Conservation (phyloP, 2,888 invertebrate species). For the Hesperia comma region DNA sequence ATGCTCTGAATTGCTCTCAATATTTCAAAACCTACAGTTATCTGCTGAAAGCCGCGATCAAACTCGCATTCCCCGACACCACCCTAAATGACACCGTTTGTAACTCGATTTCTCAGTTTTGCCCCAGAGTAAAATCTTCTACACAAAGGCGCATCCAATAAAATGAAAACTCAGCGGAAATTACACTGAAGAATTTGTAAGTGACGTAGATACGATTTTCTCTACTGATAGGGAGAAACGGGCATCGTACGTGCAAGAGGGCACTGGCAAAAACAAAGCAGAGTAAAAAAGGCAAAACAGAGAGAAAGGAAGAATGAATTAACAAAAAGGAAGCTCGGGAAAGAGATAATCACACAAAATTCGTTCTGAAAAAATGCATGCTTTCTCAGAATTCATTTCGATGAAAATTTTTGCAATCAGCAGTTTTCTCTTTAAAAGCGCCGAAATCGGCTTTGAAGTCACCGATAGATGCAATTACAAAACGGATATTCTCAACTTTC, state of each 20-base stretch:
- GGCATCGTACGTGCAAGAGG: not conserved
- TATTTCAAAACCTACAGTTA: not conserved
- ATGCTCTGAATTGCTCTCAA: not conserved
- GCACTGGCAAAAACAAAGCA: slow-evolving; percentile 1
- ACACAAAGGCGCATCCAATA: slow-evolving; percentile 10
- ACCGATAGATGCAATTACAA: not conserved
- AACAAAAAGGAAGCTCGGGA: not conserved
- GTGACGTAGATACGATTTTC: slow-evolving; percentile 6
- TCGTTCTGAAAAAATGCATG: not conserved
- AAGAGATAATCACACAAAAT: slow-evolving; percentile 10
- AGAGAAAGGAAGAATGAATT: not conserved
- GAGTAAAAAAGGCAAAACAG: not conserved
- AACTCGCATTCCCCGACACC: not conserved
- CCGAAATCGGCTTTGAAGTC: slow-evolving; percentile 13
- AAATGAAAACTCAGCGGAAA: slow-evolving; percentile 13
- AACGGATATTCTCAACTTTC: not conserved
- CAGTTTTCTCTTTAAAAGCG: slow-evolving; percentile 16
- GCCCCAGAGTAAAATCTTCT: slow-evolving; percentile 3
- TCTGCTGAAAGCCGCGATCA: not conserved
- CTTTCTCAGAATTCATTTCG: slow-evolving; percentile 12
- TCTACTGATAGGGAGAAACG: not conserved
- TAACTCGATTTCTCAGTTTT: slow-evolving; percentile 13
- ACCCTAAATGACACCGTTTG: slow-evolving; percentile 15
- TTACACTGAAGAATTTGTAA: slow-evolving; percentile 10
- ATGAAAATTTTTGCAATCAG: slow-evolving; percentile 19